A percentile compares a stretch with the other conserved stretches of the same genome.
Evolutionary conservation across 2,888 invertebrate species (phyloP).

Genomic region (Drosophila limbata): DNA sequence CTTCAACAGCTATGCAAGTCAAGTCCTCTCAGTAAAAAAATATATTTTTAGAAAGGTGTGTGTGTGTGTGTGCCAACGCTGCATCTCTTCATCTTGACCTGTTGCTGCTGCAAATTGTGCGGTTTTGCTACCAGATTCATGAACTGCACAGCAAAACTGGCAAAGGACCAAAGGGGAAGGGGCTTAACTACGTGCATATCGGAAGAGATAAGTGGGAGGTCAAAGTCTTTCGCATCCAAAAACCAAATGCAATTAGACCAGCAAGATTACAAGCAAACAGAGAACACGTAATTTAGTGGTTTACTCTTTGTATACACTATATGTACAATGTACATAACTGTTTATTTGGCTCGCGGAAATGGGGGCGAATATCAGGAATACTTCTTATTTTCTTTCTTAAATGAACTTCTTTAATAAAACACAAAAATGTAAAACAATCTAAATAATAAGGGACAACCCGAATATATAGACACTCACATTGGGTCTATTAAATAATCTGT

Average conservation of each 20-base stretch:
- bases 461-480: too few species aligned
- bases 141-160: slow-evolving; percentile 27
- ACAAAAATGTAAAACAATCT: too few species aligned
- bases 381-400: too few species aligned
- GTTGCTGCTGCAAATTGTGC: slow-evolving; percentile 54
- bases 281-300: neutral
- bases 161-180: neutral
- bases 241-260: slow-evolving; percentile 2
- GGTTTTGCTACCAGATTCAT: slow-evolving; percentile 45
- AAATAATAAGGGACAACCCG: too few species aligned
- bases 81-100: slow-evolving; percentile 25
- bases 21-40: too few species aligned
- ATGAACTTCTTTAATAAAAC: too few species aligned
- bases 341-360: too few species aligned
- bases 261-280: neutral
- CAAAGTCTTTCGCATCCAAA: neutral
- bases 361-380: too few species aligned
- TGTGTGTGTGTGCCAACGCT: neutral
- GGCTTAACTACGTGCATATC: neutral
- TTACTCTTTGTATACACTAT: slow-evolving; percentile 30
- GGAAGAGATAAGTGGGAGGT: neutral
- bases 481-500: too few species aligned
- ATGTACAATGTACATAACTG: too few species aligned
- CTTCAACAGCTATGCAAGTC: too few species aligned
- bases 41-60: too few species aligned